Evolutionary conservation across 23 tunicate species (phyloP).

Genomic region (Styela plicata): DNA sequence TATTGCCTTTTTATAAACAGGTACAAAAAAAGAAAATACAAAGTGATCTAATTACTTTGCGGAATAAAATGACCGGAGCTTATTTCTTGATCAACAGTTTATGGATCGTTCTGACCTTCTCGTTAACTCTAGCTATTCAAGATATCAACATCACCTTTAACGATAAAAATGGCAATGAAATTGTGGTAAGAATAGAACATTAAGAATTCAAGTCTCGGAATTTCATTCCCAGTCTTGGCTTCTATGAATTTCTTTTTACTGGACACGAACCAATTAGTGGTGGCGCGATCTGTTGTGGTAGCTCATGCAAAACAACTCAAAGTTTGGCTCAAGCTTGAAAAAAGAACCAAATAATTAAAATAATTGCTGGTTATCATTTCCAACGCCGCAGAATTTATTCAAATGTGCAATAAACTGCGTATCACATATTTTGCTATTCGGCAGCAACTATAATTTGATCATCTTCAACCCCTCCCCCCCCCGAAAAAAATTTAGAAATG

Average conservation of each 20-base stretch:
- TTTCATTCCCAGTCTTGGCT: not conserved
- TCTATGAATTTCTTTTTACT: too few relatives aligned
- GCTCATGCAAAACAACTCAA: not conserved
- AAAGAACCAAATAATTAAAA: not conserved
- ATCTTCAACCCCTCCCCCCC: too few relatives aligned
- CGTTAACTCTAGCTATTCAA: conserved; percentile 64
- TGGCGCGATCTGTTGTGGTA: not conserved
- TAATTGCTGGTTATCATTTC: too few relatives aligned
- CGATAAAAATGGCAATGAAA: conserved; percentile 28
- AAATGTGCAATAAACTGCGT: too few relatives aligned
- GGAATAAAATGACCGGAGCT: conserved; percentile 83
- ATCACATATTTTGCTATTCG: too few relatives aligned
- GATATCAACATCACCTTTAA: conserved; percentile 59
- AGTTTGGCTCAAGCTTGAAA: not conserved
- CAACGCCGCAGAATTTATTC: too few relatives aligned
- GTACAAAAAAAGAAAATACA: not conserved
- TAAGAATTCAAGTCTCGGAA: not conserved
- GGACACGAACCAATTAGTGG: too few relatives aligned
- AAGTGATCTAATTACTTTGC: conserved; percentile 54
- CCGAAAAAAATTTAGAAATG: too few relatives aligned
- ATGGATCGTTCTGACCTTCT: conserved; percentile 79
- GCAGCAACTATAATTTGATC: too few relatives aligned
- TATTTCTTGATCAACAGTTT: conserved; percentile 73
- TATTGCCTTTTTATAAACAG: too few relatives aligned
- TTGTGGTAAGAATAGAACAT: conserved; percentile 45